These are phyloP conservation scores for Rotaria sp. DNA, from an alignment of 2,888 invertebrate genomes.

Conservation along the genomic window DNA sequence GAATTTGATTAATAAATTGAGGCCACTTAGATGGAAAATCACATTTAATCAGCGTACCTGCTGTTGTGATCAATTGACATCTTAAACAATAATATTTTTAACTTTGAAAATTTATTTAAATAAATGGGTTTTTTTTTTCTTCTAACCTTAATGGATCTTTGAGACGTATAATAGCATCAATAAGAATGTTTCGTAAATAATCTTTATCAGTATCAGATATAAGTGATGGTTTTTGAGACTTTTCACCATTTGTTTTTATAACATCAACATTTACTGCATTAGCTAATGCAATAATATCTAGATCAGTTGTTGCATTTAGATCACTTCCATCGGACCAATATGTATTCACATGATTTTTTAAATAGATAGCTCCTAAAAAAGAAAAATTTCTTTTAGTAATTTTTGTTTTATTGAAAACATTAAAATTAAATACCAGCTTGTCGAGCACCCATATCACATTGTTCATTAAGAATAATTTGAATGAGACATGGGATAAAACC, in stretches of 20 bases:
- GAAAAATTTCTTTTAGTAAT: too few species aligned
- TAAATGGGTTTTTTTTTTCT: neutral
- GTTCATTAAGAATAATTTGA: slow-evolving; percentile 83
- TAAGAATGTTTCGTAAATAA: slow-evolving; percentile 80
- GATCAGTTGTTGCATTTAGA: slow-evolving; percentile 44
- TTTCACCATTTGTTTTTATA: slow-evolving; percentile 44
- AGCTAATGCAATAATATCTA: slow-evolving; percentile 47
- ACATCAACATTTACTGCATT: slow-evolving; percentile 61
- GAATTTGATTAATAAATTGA: slow-evolving; percentile 86
- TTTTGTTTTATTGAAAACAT: neutral
- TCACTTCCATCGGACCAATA: slow-evolving; percentile 66
- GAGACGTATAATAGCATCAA: slow-evolving; percentile 85
- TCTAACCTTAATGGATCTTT: slow-evolving; percentile 72
- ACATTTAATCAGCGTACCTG: slow-evolving; percentile 82
- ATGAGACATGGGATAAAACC: slow-evolving; percentile 87
- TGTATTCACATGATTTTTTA: slow-evolving; percentile 81
- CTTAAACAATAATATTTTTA: slow-evolving; percentile 54
- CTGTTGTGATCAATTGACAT: slow-evolving; percentile 81
- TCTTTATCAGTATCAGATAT: slow-evolving; percentile 92
- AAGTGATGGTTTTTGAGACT: slow-evolving; percentile 63
- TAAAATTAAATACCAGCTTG: slow-evolving; percentile 68
- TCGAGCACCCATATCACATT: slow-evolving; percentile 76
- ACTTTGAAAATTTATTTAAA: too few species aligned
- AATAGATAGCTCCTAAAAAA: slow-evolving; percentile 70
- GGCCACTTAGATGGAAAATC: slow-evolving; percentile 94